These are phyloP conservation scores for Heteromurus nitidus DNA, from an alignment of 2,888 invertebrate species.

Conservation along the genomic window DNA sequence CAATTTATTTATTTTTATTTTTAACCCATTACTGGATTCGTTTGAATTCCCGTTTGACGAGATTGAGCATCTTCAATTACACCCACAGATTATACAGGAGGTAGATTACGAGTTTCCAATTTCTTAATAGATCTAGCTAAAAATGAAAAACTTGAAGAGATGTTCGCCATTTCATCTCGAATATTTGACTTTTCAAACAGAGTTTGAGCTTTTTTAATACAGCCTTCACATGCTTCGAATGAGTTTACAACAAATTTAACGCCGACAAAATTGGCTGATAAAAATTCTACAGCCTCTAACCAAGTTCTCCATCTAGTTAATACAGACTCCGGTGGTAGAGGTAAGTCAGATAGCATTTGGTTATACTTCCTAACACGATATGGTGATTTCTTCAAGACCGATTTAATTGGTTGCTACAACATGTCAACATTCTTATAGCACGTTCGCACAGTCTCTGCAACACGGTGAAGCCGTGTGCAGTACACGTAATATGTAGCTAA, in stretches of 20 bases:
- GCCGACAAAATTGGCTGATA: constrained; percentile 53
- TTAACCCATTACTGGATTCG: too few species aligned
- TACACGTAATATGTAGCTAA: constrained; percentile 74
- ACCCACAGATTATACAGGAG: neutral
- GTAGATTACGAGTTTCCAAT: neutral
- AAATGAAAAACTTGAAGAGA: neutral
- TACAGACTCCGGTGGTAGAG: constrained; percentile 74
- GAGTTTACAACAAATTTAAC: constrained; percentile 41
- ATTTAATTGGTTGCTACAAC: constrained; percentile 73
- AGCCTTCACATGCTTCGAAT: constrained; percentile 26
- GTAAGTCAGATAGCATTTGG: constrained; percentile 72
- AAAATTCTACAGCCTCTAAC: constrained; percentile 74
- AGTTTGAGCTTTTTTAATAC: constrained; percentile 17
- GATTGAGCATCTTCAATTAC: neutral
- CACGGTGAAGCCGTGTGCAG: constrained; percentile 74
- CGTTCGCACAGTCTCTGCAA: constrained; percentile 73
- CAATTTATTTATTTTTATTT: neutral
- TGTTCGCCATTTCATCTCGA: neutral
- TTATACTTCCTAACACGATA: constrained; percentile 72
- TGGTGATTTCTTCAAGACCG: constrained; percentile 74
- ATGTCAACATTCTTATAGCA: constrained; percentile 72
- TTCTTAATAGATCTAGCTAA: neutral
- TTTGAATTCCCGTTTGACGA: neutral
- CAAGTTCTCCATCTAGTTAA: constrained; percentile 74
- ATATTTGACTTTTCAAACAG: neutral